These are phyloP conservation scores for Atopsyche davidsoni DNA, from an alignment of 1,140 invertebrate genomes.

Conservation along the genomic window DNA sequence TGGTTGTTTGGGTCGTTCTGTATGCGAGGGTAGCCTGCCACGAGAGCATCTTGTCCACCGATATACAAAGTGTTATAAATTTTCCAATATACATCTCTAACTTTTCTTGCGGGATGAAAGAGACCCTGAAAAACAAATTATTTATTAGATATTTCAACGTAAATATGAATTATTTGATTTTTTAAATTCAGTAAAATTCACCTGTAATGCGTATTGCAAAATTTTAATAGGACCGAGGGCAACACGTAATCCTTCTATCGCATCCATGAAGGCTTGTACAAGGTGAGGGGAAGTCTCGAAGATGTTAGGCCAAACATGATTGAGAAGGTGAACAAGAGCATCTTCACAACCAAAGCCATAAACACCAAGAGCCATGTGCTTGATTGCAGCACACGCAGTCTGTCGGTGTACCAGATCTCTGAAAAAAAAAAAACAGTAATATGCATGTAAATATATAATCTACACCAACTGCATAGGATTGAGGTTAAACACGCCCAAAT, in stretches of 20 bases:
- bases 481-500: too few species aligned
- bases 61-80: conserved; percentile 99
- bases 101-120: conserved; percentile 98
- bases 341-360: conserved; percentile 99
- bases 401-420: conserved; percentile 98
- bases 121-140: conserved; percentile 87
- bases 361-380: conserved; percentile 98
- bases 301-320: conserved; percentile 99
- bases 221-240: conserved; percentile 95
- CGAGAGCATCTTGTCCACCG: conserved; percentile 95
- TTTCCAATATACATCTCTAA: conserved; percentile 99
- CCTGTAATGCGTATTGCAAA: conserved; percentile 90
- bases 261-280: conserved; percentile 99
- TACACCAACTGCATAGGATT: too few species aligned
- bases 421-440: conserved; percentile 36
- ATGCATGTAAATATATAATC: too few species aligned
- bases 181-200: conserved; percentile 36
- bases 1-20: conserved; percentile 94
- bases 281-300: conserved; percentile 99
- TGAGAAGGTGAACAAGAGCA: conserved; percentile 92
- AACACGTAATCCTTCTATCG: conserved; percentile 94
- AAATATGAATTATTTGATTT: conserved; percentile 8
- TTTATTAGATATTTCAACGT: too few species aligned
- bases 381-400: conserved; percentile 97
- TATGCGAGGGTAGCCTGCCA: conserved; percentile 95